Conservation (phyloP, 2,797 vertebrate species). For the Caiman crocodilus region DNA sequence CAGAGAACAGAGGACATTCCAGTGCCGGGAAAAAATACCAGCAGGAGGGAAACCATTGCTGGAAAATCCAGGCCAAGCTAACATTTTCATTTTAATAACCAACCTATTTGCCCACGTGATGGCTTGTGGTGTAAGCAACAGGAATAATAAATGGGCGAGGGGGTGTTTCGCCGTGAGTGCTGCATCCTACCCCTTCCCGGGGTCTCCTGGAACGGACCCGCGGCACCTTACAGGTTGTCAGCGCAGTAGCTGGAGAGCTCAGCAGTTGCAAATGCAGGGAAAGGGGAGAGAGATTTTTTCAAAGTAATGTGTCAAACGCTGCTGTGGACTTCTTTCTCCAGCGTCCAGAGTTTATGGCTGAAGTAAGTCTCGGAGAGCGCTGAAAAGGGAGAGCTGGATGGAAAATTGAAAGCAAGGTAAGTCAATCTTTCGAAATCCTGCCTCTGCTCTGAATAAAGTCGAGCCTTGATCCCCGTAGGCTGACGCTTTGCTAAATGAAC, state of each 20-base stretch:
- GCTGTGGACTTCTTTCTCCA: background rate
- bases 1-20: background rate
- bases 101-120: background rate
- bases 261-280: background rate
- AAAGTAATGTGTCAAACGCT: background rate
- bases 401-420: background rate
- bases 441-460: too few species aligned
- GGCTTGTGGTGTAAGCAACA: background rate
- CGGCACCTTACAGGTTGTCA: background rate
- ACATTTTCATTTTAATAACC: background rate
- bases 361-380: background rate
- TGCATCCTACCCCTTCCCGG: background rate
- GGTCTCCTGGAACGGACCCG: background rate
- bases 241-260: background rate
- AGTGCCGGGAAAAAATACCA: too few species aligned
- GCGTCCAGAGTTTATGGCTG: background rate
- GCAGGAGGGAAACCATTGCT: background rate
- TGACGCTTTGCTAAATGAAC: background rate
- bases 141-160: background rate
- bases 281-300: background rate
- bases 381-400: too few species aligned
- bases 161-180: background rate
- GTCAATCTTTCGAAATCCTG: background rate
- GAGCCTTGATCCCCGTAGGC: background rate
- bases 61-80: rapidly evolving